Percentiles rank a stretch among this genome's conserved stretches.
Conservation (phyloP, 1,140 invertebrate genomes). For the Heliothis subflexa region DNA sequence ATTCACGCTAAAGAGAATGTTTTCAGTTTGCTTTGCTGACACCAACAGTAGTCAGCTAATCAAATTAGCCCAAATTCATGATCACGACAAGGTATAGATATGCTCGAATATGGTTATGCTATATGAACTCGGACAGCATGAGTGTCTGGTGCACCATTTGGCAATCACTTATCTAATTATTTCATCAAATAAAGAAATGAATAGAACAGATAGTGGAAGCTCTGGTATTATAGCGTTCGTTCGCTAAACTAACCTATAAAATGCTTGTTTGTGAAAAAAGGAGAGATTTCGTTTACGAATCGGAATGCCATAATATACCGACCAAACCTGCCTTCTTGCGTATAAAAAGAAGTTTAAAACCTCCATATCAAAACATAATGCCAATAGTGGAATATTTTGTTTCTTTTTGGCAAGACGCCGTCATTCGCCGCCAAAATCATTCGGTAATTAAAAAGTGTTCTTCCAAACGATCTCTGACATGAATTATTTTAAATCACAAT, state of each 20-base stretch:
- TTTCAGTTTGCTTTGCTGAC: too few relatives aligned
- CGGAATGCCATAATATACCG: background rate
- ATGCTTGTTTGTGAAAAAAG: too few relatives aligned
- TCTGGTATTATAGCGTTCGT: background rate
- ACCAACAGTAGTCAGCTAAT: too few relatives aligned
- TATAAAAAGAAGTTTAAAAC: background rate
- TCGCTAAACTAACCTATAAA: too few relatives aligned
- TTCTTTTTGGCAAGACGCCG: conserved; percentile 20
- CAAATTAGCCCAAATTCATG: too few relatives aligned
- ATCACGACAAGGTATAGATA: too few relatives aligned
- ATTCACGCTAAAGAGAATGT: too few relatives aligned
- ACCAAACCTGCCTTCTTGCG: background rate
- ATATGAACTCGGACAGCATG: too few relatives aligned
- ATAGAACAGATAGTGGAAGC: background rate
- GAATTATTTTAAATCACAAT: conserved; percentile 22
- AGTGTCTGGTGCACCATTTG: background rate
- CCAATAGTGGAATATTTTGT: conserved; percentile 14
- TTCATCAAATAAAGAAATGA: background rate
- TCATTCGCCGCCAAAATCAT: background rate
- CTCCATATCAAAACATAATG: background rate
- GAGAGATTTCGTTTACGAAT: background rate
- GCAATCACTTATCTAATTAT: background rate
- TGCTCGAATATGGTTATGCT: too few relatives aligned
- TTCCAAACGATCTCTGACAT: background rate
- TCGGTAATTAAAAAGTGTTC: conserved; percentile 30